These are phyloP conservation scores for Elachura formosa DNA, from an alignment of 2,113 vertebrate genomes.

Conservation along the genomic window DNA sequence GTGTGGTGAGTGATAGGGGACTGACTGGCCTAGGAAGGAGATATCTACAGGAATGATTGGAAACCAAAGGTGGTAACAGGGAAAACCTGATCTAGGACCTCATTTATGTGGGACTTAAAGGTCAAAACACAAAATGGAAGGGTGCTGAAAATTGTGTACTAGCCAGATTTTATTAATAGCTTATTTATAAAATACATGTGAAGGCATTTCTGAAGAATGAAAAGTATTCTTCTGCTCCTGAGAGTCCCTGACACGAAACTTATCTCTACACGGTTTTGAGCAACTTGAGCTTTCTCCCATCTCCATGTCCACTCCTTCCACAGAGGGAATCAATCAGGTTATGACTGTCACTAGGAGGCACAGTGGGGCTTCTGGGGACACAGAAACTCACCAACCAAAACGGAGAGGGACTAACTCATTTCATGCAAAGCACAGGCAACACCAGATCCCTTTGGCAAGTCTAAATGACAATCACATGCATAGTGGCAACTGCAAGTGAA, in stretches of 20 bases:
- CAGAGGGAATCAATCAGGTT: background rate
- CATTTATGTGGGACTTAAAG: background rate
- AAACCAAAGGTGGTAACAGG: background rate
- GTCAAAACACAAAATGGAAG: background rate
- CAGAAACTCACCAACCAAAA: background rate
- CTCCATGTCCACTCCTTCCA: background rate
- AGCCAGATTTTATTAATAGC: background rate
- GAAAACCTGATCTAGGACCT: background rate
- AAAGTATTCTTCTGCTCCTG: background rate
- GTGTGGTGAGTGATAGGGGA: background rate
- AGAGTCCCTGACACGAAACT: background rate
- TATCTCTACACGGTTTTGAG: background rate
- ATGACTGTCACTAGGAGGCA: background rate
- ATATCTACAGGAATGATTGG: accelerated
- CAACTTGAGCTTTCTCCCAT: background rate
- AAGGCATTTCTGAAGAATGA: background rate
- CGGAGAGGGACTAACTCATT: background rate
- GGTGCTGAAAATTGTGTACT: background rate
- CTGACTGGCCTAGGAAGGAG: background rate
- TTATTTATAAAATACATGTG: background rate
- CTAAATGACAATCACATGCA: background rate
- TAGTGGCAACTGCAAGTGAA: slow-evolving; percentile 17
- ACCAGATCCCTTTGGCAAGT: background rate
- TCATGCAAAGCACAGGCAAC: slow-evolving; percentile 29
- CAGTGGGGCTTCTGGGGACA: background rate